Base-by-base conservation (phyloP, 2,888 invertebrate species). In the Dryobotodes eremita region DNA sequence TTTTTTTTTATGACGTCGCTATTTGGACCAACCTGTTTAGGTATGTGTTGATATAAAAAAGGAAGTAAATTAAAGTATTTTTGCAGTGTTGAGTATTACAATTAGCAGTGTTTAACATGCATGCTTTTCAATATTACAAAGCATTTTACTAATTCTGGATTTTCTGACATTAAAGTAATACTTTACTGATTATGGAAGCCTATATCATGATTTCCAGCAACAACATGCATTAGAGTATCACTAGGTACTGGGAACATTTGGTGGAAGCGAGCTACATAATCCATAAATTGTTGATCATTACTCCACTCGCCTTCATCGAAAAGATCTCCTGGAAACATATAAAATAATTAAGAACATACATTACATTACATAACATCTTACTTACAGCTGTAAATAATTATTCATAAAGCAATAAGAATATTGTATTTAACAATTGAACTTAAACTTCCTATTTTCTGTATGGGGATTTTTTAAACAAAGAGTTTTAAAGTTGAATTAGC, bases 191-290 rank as follows among this genome's bases (percentile, higher is more conserved):
- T 98, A 97, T 99, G 99, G 95, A 99, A 99, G 76, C 99, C 99
- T 89, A 99, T 98, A 94, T 99, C 99, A 96, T 99, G 99, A 96
- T 99, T 99, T 55, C 99, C 99, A 71, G 98, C 98, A 23, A 98
- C 97, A 73, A 98, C 98, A 93, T 98, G 98, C 84, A 98, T 94
- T 84, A 97, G 96, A 0, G 98, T 98, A 62, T 96, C 94, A 62
- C 97, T 91, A 7, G 98, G 98, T 23, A 98, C 97, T 66, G 97
- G 92, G 95, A 99, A 99, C 87, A 99, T 95, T 76, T 96, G 97
- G 82, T 98, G 95, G 93, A 99, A 99, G 71, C 99, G 97, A 66
- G 97, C 93, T 0, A 99, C 98, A 94, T 99, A 99, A 66, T 97
- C 96, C 55, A 98, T 94, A 93, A 99, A 99, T 92, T 99, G 98